A percentile compares a stretch with the other conserved stretches of the same genome.
These are phyloP conservation scores for Crossaster papposus DNA, from an alignment of 53 echinoderm and acorn worm genomes.

Conservation along the genomic window DNA sequence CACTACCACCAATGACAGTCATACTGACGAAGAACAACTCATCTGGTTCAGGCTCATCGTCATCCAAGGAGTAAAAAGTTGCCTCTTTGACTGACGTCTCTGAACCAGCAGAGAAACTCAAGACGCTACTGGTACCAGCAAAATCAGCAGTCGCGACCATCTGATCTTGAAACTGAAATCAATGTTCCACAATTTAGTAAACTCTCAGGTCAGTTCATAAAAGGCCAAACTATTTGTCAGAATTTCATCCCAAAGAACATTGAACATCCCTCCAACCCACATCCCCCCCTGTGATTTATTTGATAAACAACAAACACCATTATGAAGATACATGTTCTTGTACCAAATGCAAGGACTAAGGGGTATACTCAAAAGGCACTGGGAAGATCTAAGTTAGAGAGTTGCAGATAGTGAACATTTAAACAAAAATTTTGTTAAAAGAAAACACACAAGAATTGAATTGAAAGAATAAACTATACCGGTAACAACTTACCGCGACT, in stretches of 20 bases:
- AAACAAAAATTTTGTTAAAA: too few species aligned
- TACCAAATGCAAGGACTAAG: too few species aligned
- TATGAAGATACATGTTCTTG: too few species aligned
- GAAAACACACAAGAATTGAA: too few species aligned
- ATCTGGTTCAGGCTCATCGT: conserved; percentile 73
- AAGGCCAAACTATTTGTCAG: too few species aligned
- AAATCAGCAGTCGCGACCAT: conserved; percentile 60
- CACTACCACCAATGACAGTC: conserved; percentile 36
- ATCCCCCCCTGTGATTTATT: too few species aligned
- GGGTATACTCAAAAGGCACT: too few species aligned
- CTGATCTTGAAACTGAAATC: conserved; percentile 61
- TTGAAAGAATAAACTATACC: too few species aligned
- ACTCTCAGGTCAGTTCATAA: background rate
- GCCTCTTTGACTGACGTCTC: conserved; percentile 41
- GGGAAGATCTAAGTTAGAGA: too few species aligned
- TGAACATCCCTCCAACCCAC: too few species aligned
- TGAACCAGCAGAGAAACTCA: conserved; percentile 60
- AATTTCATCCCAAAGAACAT: background rate
- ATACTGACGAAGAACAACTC: conserved; percentile 66
- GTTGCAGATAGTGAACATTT: too few species aligned
- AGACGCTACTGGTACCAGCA: conserved; percentile 59
- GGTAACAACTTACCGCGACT: conserved; percentile 66
- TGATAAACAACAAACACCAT: too few species aligned
- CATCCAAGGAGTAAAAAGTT: conserved; percentile 68
- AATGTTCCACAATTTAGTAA: background rate